Evolutionary conservation across 1,140 invertebrate genomes (phyloP), one percentile per base, ranked within the genome.

Genomic region (Microplitis demolitor): DNA sequence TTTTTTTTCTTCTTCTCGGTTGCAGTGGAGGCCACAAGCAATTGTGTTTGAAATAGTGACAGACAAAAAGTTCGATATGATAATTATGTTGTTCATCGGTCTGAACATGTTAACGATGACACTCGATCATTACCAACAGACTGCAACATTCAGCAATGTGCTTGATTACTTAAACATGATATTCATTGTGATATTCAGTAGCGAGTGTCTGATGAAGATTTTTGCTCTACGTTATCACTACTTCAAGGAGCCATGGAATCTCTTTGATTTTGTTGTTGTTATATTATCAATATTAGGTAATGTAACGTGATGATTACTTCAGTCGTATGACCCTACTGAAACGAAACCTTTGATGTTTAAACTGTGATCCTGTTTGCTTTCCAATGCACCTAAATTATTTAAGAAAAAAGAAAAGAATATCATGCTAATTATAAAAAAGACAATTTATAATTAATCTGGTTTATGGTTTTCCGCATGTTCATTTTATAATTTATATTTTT

Each of bases 31-130:
- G 86, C 95, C 96, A 66, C 96, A 98, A 91, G 95, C 93, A 70
- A 94, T 98, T 81, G 94, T 98, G 77, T 99, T 99, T 88, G 96
- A 98, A 89, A 93, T 99, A 85, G 96, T 97, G 77, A 98, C 96
- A 70, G 96, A 98, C 89, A 98, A 98, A 88, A 98, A 98, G 89
- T 99, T 99, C 89, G 98, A 99, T 89, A 98, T 99, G 93, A 92
- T 97, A 81, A 99, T 99, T 86, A 99, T 99, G 97, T 91, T 98
- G 88, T 97, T 98, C 88, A 99, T 99, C 84, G 96, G 96, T 79
- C 87, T 99, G 72, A 99, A 99, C 89, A 99, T 99, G 97, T 90
- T 98, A 76, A 97, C 97, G 67, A 99, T 99, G 97, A 97, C 96
- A 66, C 88, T 98, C 88, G 98, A 99, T 88, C 95, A 98, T 87